These are phyloP conservation scores for Thelaira solivaga DNA, from an alignment of 2,888 invertebrate genomes.

Conservation along the genomic window DNA sequence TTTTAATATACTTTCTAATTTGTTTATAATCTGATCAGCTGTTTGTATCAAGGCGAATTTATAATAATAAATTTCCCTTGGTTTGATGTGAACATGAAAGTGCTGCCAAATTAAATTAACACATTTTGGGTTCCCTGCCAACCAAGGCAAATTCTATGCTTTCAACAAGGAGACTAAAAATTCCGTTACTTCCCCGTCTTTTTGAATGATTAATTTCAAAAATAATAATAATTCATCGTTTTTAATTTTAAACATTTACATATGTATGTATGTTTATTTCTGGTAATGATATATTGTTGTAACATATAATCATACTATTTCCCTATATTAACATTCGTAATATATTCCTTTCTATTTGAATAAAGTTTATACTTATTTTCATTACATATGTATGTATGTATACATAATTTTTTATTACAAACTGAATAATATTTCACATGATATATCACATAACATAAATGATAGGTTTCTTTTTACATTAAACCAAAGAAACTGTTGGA, in stretches of 20 bases:
- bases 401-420: conserved; percentile 46
- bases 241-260: conserved; percentile 51
- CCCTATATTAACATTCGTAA: conserved; percentile 43
- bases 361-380: neutral
- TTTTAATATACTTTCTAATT: neutral
- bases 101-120: conserved; percentile 24
- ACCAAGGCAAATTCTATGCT: neutral
- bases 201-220: too few relatives aligned
- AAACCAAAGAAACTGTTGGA: conserved; percentile 15
- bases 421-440: conserved; percentile 53
- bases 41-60: too few relatives aligned
- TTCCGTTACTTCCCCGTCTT: too few relatives aligned
- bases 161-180: neutral
- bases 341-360: conserved; percentile 8
- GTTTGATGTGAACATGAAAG: too few relatives aligned
- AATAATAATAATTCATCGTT: too few relatives aligned
- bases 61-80: too few relatives aligned
- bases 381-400: conserved; percentile 33
- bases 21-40: neutral
- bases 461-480: conserved; percentile 65
- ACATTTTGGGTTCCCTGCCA: neutral
- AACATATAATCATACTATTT: conserved; percentile 37
- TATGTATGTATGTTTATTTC: conserved; percentile 48
- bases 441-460: conserved; percentile 74
- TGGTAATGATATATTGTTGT: conserved; percentile 47